Base-by-base conservation (phyloP, 1,140 invertebrate genomes). In the Nomia melanderi region DNA sequence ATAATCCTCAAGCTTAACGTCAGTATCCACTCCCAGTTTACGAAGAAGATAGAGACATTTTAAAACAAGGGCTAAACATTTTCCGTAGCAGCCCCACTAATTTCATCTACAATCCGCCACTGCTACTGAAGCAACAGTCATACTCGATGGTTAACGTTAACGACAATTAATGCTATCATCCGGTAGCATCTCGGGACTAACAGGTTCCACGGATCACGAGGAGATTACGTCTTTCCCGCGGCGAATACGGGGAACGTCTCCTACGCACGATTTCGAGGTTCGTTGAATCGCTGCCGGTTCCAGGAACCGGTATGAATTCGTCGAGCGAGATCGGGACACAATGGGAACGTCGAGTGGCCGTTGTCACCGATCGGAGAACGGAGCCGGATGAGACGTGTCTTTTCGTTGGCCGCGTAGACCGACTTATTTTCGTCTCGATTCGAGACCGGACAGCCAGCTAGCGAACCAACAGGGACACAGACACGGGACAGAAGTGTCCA, bases 351-450 rank as follows among this genome's bases (percentile, higher is more conserved):
- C 67, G 75, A 71, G 57, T 41, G 74, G 69, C 31, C 67, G 81
- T 83, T 77, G 73, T 84, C 82, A 60, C 59, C 54, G 63, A 62
- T 77, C 33, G 64, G n/a, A 14, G 57, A 73, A 63, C 80, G 77
- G 67, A 67, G 50, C 75, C 75, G 80, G 33, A 79, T 77, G 70
- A 27, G 69, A 70, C 62, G 62, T 59, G 66, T 64, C 71, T 79
- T 56, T 53, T 36, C 59, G 66, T 56, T 54, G 56, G 59, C 71
- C 56, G 54, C 31, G 64, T 39, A 33, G 67, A 27, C 23, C 56
- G 57, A 66, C 50, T 70, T 74, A 78, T 83, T 83, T 83, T 82
- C 77, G 77, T 86, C 83, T 84, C 82, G 66, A 27, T 79, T 79
- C 39, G 33, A 65, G 79, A 63, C 77, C 76, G 76, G 41, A 44